phyloP scores from a whole-genome alignment of 2,113 vertebrate genomes.

The Sylvietta virens region DNA sequence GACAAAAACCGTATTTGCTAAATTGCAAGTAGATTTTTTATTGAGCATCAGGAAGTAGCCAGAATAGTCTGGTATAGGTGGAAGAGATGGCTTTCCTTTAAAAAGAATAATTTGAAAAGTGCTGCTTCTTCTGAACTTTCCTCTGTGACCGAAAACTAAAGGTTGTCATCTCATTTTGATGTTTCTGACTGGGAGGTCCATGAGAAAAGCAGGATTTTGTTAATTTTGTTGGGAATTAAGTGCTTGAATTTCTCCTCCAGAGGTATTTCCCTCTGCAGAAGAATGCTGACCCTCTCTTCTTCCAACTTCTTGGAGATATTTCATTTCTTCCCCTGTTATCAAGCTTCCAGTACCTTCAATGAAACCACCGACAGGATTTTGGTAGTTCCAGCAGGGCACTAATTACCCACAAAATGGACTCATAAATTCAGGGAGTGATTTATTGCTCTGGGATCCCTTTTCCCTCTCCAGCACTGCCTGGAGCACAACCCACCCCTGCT shows the following conservation, averaged over 20 bases:
- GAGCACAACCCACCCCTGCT: background rate
- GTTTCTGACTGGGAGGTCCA: background rate
- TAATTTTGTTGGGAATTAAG: background rate
- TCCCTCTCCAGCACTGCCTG: background rate
- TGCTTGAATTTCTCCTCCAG: background rate
- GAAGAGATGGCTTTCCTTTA: background rate
- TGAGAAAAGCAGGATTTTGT: background rate
- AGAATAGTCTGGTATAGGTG: background rate
- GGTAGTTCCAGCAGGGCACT: background rate
- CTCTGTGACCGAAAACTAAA: background rate
- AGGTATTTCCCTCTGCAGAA: background rate
- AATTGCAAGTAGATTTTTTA: background rate
- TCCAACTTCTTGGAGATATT: background rate
- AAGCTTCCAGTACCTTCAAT: background rate
- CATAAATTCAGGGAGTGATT: background rate
- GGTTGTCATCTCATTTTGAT: background rate
- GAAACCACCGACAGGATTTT: background rate
- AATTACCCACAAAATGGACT: background rate
- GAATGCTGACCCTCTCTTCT: background rate
- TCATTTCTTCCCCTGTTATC: background rate
- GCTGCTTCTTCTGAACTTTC: background rate
- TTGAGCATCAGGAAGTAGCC: background rate
- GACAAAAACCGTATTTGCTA: background rate
- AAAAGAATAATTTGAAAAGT: background rate
- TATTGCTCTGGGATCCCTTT: background rate